These are phyloP conservation scores for Chouioia cunea DNA, from an alignment of 2,888 invertebrate species.

Conservation along the genomic window DNA sequence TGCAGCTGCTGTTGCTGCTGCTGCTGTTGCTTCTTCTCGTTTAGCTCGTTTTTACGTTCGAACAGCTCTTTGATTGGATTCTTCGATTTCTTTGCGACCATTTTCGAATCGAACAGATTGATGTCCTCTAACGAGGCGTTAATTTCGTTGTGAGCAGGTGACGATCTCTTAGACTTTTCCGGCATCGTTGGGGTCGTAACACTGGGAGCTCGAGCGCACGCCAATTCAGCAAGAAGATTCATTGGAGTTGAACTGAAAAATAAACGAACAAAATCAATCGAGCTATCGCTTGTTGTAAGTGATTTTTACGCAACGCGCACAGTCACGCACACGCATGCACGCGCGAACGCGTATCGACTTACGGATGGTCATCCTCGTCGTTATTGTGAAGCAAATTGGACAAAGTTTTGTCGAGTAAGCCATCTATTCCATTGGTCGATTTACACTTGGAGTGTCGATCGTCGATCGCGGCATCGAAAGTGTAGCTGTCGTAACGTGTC, in stretches of 20 bases:
- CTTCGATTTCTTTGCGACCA: constrained; percentile 56
- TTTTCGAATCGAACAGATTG: not conserved
- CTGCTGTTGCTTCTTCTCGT: constrained; percentile 63
- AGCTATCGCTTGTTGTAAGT: too few relatives aligned
- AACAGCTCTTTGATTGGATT: constrained; percentile 66
- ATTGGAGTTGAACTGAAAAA: constrained; percentile 64
- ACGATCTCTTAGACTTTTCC: constrained; percentile 21
- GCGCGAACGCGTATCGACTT: too few relatives aligned
- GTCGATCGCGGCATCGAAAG: too few relatives aligned
- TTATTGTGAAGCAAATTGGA: constrained; percentile 64
- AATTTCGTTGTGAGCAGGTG: not conserved
- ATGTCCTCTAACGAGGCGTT: constrained; percentile 12
- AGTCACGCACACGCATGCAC: too few relatives aligned
- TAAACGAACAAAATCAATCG: too few relatives aligned
- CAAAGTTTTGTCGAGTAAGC: constrained; percentile 61
- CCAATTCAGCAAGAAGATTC: constrained; percentile 65
- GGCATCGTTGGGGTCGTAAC: constrained; percentile 52
- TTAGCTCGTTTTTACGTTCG: constrained; percentile 63
- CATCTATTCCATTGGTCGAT: constrained; percentile 56
- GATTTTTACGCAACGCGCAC: too few relatives aligned
- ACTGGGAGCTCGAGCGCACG: constrained; percentile 65
- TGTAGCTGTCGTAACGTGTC: too few relatives aligned
- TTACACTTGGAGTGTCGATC: constrained; percentile 53
- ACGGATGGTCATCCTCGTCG: constrained; percentile 65
- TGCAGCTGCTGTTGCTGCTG: too few relatives aligned